phyloP scores from a whole-genome alignment of 2,797 vertebrate species.

The Pseudochirops corinnae region DNA sequence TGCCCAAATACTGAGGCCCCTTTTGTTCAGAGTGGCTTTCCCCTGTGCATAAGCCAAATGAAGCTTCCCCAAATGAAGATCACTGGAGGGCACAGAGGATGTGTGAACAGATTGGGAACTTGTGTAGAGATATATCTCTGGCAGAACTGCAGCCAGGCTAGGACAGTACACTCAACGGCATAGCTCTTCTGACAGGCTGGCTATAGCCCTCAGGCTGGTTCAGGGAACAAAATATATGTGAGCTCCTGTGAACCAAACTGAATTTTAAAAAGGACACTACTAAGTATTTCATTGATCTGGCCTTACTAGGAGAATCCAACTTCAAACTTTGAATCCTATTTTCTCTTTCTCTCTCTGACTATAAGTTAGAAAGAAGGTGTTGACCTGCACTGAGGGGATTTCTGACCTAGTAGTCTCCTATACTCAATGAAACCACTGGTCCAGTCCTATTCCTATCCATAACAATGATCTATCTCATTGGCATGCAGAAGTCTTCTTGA shows the following conservation, averaged over 20 bases:
- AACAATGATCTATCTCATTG: not conserved
- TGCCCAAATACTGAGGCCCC: not conserved
- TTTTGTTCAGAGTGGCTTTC: not conserved
- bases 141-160: not conserved
- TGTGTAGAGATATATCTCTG: not conserved
- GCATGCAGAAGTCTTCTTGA: not conserved
- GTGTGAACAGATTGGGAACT: slow-evolving; percentile 17
- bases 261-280: not conserved
- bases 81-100: not conserved
- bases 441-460: not conserved
- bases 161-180: not conserved
- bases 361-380: not conserved
- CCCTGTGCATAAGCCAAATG: not conserved
- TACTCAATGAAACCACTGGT: not conserved
- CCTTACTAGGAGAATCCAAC: not conserved
- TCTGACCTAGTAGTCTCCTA: not conserved
- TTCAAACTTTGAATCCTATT: rapidly evolving
- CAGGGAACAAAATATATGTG: not conserved
- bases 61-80: not conserved
- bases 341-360: not conserved
- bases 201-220: not conserved
- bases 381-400: not conserved
- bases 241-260: not conserved
- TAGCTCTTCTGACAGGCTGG: not conserved
- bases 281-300: not conserved